Base-by-base conservation (phyloP, 2,888 invertebrate species). In the Pseudococcus longispinus region DNA sequence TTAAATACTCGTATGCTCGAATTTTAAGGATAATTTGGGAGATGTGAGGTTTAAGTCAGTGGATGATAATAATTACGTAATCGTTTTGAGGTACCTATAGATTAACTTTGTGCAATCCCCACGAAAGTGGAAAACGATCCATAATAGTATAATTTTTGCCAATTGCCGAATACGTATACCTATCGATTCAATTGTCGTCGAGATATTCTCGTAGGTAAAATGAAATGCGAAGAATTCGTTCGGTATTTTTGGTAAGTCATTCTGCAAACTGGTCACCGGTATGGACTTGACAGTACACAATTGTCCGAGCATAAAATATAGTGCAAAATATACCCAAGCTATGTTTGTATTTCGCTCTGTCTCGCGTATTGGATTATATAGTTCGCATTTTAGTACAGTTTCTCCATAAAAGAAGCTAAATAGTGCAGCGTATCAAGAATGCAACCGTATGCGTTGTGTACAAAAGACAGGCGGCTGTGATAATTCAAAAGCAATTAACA, bases 401-500 rank as follows among this genome's bases (percentile, higher is more conserved):
- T 80, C 42, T 42, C 77, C 77, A 80, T 80, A 80, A 80, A 80
- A 80, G 37, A 37, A 80, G 77, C 77, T 80, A 20, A 80, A 80
- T 29, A 70, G 29, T 55, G 55, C 55, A 23, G 20, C 60, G 70
- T 29, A 70, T 70, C 29, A 29, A 80, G 77, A 80, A 80, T 80
- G 77, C 11, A 42, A 80, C 37, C 77, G 42, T 42, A 13, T 80
- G 70, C 29, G 70, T 29, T 29, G 70, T 42, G 42, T 42, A 80
- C 42, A 51, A 86, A 80, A 77, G 55, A 86, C 51, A 74, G 70
- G 74, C 85, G 86, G 80, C 86, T 86, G 86, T 86, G 86, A 80
- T 80, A 86, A 86, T 86, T 86, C 86, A 86, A 86, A 86, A 80
- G 86, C 86, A 86, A 86, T 86, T 86, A 86, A 86, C 77, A 44